Base-by-base conservation (phyloP, 1,140 invertebrate genomes). In the Penaeus indicus region DNA sequence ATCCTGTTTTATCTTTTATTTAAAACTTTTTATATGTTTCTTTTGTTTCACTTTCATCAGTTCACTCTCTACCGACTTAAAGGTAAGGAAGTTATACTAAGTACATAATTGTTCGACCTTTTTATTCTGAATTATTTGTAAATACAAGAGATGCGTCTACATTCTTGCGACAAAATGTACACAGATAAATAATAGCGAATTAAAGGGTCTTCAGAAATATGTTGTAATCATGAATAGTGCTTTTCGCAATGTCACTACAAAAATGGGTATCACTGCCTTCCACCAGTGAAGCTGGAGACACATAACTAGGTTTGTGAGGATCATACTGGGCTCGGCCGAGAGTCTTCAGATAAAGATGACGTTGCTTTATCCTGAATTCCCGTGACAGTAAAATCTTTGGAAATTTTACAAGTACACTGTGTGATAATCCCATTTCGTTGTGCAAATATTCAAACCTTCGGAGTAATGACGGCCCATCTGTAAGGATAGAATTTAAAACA, bases 281-380 rank as follows among this genome's bases (percentile, higher is more conserved):
- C 18, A 81, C 78, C 32, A 86, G 42, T 47, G 85, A 75, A 16
- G 18, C 21, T 47, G 85, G 85, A 67, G 85, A 86, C 10, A 86
- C 77, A 69, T 86, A 86, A 60, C 81, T 86, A 16, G 85, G 62
- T 61, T 86, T 69, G 21, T n/a, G 32, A n/a, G 85, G 78, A 16
- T 86, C 62, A 81, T 80, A 86, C 63, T 86, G 85, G 25, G 67
- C 62, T 19, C 85, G 61, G 10, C 85, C 78, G 25, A 86, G 42
- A 21, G 32, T n/a, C 60, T 88, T 88, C 25, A 88, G 75, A 32
- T 64, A 88, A 10, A 22, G 19, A 8, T 88, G 87, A 13, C 87
- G 87, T 42, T 88, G 67, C 87, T 78, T 84, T 18, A 88, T 16
- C 72, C 62, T 88, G 60, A 84, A 84, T 21, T 88, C 87, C 61